Base-by-base conservation (phyloP, 1,140 invertebrate genomes). In the Dendroctonus ponderosae region DNA sequence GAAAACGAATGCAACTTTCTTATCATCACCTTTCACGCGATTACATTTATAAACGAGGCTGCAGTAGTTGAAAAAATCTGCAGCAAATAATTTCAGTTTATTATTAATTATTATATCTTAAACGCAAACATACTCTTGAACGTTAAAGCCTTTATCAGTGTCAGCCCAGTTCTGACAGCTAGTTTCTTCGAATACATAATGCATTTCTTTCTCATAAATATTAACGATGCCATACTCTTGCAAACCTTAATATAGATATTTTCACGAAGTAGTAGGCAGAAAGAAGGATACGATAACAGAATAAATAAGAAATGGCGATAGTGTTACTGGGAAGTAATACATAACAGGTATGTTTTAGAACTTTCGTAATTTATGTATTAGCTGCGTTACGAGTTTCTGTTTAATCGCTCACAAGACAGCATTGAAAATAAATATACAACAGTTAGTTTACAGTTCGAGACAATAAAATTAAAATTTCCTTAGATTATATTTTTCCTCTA, bases 131-230 rank as follows among this genome's bases (percentile, higher is more conserved):
- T 41, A 44, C 38, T 56, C n/a, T 15, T 26, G 39, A n/a, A 11
- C 41, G 39, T 57, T 12, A 42, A 44, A 44, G 14, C 54, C 14
- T n/a, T 60, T 60, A 60, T 60, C 58, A 49, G 26, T 39, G 8
- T 43, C 44, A 49, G 44, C 42, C 48, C n/a, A 59, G 39, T n/a
- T 39, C 37, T 60, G 58, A 60, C 58, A 60, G 58, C 12, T 50
- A 49, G 58, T 60, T 60, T 60, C 58, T 60, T 38, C 15, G 44
- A 60, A 60, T 50, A 60, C 43, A 38, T 49, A 49, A 60, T 60
- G 44, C 37, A 60, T 49, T 60, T 26, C 26, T 26, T 26, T 60
- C 58, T 60, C 58, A 60, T 60, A 49, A 60, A 60, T 60, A 60
- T 60, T 60, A 60, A 60, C 58, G 44, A 60, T 9, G 26, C 44